Conservation (phyloP, 1,140 invertebrate genomes). For the Pseudobourletiella spinata region DNA sequence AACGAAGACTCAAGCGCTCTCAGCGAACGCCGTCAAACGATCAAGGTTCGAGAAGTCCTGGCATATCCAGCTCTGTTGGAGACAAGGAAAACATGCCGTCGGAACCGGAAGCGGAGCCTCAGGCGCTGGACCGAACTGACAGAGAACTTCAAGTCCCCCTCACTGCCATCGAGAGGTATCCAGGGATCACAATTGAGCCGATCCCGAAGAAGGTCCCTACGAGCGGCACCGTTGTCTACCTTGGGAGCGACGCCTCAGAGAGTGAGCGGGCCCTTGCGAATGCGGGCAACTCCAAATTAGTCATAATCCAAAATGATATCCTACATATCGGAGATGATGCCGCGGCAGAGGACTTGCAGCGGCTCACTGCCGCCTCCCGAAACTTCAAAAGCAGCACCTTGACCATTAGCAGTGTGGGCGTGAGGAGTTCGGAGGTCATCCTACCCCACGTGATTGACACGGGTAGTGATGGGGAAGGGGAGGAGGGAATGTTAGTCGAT, state of each 20-base stretch:
- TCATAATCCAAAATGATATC: conserved; percentile 17
- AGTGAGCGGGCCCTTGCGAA: conserved; percentile 5
- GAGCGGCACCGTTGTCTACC: conserved; percentile 1
- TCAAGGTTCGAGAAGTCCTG: not conserved
- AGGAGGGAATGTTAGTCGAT: no score
- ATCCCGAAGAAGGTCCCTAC: not conserved
- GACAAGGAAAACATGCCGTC: conserved; percentile 1
- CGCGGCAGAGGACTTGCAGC: not conserved
- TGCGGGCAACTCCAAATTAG: conserved; percentile 4
- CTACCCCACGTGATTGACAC: no score
- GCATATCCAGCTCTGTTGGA: not conserved
- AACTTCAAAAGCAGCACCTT: not conserved
- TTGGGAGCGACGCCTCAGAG: conserved; percentile 3
- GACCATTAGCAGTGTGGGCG: no score
- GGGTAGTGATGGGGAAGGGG: no score
- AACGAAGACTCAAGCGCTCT: not conserved
- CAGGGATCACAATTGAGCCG: no score
- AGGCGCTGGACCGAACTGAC: no score
- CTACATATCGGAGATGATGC: conserved; percentile 10
- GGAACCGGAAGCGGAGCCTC: not conserved
- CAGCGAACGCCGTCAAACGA: not conserved
- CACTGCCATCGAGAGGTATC: no score
- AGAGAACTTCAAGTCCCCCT: no score
- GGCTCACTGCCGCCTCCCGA: not conserved
- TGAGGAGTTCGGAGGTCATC: no score